Evolutionary conservation across 2,113 vertebrate species (phyloP).

Genomic region (Labeo rohita): DNA sequence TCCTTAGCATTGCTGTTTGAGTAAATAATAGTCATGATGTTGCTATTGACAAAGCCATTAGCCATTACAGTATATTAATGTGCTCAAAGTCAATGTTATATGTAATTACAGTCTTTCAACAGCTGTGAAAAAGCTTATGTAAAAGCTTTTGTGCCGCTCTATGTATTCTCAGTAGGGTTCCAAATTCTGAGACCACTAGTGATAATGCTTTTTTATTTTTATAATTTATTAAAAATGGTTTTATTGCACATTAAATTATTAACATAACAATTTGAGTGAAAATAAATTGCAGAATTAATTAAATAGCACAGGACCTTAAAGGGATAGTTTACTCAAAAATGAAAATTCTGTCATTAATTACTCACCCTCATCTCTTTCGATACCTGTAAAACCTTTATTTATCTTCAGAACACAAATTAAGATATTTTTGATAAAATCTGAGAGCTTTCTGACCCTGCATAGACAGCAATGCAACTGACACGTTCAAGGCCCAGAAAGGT

Average conservation of each 20-base stretch:
- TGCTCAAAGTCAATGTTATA: not conserved
- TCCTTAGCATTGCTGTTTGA: not conserved
- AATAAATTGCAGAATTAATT: not conserved
- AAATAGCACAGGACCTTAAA: too few species aligned
- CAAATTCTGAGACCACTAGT: not conserved
- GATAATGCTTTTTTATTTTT: not conserved
- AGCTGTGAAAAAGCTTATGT: not conserved
- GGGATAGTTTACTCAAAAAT: too few species aligned
- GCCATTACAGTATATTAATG: constrained; percentile 15
- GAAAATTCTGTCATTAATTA: too few species aligned
- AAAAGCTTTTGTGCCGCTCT: constrained; percentile 2
- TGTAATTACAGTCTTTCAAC: not conserved
- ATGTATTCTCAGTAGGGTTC: not conserved
- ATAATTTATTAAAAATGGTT: not conserved
- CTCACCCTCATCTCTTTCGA: too few species aligned
- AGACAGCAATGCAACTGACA: too few species aligned
- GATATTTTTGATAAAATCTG: too few species aligned
- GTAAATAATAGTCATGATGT: not conserved
- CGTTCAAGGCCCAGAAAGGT: too few species aligned
- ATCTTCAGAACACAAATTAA: too few species aligned
- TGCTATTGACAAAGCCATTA: constrained; percentile 17
- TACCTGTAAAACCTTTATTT: too few species aligned
- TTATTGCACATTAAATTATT: not conserved
- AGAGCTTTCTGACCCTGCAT: too few species aligned
- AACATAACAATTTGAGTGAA: not conserved